phyloP scores from a whole-genome alignment of 2,113 vertebrate genomes.

The Sigmodon hispidus region DNA sequence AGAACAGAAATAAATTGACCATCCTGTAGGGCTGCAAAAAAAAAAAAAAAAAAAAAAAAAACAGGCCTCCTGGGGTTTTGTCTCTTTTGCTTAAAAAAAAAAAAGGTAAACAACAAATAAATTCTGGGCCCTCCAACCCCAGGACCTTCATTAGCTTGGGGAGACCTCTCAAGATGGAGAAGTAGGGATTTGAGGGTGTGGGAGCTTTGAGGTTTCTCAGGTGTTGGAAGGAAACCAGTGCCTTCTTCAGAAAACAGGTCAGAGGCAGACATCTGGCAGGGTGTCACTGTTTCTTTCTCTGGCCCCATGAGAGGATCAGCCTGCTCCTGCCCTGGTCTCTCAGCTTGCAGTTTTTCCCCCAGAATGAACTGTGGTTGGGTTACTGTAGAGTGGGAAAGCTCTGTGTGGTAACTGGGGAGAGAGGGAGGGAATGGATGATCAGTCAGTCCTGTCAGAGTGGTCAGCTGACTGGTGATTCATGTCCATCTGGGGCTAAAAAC shows the following conservation, averaged over 20 bases:
- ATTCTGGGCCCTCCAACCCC: background rate
- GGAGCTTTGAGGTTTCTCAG: background rate
- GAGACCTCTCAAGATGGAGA: background rate
- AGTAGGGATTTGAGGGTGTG: background rate
- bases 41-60: too few species aligned
- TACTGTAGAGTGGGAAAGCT: background rate
- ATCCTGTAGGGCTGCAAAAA: too few species aligned
- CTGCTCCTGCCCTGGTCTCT: background rate
- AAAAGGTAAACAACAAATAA: background rate
- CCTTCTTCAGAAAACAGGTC: background rate
- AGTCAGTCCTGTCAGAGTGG: background rate
- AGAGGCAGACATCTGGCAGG: background rate
- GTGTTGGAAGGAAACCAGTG: background rate
- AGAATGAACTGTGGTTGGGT: background rate
- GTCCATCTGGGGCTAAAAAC: background rate
- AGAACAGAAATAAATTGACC: background rate
- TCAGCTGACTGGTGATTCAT: slow-evolving; percentile 8
- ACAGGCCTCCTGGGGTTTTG: background rate
- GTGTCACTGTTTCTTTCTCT: background rate
- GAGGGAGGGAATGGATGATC: background rate
- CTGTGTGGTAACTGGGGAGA: background rate
- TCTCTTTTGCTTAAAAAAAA: background rate
- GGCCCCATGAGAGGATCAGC: background rate
- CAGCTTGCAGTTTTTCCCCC: background rate
- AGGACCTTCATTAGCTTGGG: background rate